Base-by-base conservation (phyloP, 2,888 invertebrate species). In the Girardia tigrina region DNA sequence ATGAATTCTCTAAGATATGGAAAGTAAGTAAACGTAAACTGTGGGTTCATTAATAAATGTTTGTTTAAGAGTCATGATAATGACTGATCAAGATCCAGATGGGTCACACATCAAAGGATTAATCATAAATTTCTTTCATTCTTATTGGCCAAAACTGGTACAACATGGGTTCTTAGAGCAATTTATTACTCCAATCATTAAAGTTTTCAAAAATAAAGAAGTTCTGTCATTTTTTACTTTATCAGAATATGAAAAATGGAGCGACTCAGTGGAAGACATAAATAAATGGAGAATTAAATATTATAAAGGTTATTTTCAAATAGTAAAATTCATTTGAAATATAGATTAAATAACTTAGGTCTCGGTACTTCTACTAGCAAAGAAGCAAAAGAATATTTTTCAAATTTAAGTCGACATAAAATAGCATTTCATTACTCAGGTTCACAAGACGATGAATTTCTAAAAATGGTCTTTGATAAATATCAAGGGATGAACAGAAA, bases 281-380 rank as follows among this genome's bases (percentile, higher is more conserved):
- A 89, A 91, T 82, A 91, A 91, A 0, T 99, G 89, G 86, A 90
- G 89, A 83, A 89, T 95, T 86, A 98, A 99, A 87, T 98, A 99
- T 90, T 98, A 98, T 94, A 98, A 98, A 90, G 97, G 89, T 89
- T 36, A 36, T 36, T 12, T 36, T 36, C 12, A 36, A 12, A 36
- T 8, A 36, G 16, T 82, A 98, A 98, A 29, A 97, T 95, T 0
- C 97, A 98, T 83, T 98, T 98, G 80, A 98, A 97, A 86, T 97
- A 97, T 2, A 86, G 98, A n/a, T 88, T n/a, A n/a, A 95, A 98
- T 77, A 98, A 98, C 86, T 98, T 99, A 90, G 97, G 94, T 91
- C 91, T 97, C 92, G 98, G 98, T 89, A 99, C 98, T 85, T 97
- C 95, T 81, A 93, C 94, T 75, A 90, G 94, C 0, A 91, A 91